Base-by-base conservation (phyloP, 37 sponge, comb jelly and placozoan genomes). In the Aphrocallistes beatrix region DNA sequence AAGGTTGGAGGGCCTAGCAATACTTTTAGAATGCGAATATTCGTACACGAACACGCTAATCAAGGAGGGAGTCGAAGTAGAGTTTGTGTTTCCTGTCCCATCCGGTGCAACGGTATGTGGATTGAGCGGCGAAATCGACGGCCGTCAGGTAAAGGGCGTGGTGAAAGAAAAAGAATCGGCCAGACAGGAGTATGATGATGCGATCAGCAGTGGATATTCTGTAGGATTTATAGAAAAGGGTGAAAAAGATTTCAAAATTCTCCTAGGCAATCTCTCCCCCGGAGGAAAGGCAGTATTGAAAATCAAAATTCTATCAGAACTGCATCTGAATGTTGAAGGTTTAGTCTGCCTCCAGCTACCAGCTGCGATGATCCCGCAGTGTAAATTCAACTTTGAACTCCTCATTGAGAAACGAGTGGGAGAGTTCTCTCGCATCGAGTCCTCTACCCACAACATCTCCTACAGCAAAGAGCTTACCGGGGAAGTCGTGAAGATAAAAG, bases 121-220 rank as follows among this genome's bases (percentile, higher is more conserved):
- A 6, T 30, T 60, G 17, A 60, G 34, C n/a, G 75, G 75, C 34
- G 75, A 60, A 28, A 60, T 60, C 34, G 75, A 60, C 34, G 75
- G 75, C 21, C 10, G 75, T 25, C 1, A 60, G 34, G 75, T 60
- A 6, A 13, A 60, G 34, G 75, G 75, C 3, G 75, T 19, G n/a
- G n/a, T 60, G 28, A 60, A 30, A 13, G 75, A 60, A 13, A 60
- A 13, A 28, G 34, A 1, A 13, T 6, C 10, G n/a, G 75, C 75
- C 6, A 60, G 34, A 30, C 28, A 60, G 6, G n/a, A 1, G 8
- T 60, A 60, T 30, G 75, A 60, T 13, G 75, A 60, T 60, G 75
- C 75, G 8, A 60, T 60, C n/a, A 60, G 75, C 34, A 60, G 75
- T 60, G 75, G 75, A 19, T 60, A 60, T 60, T 60, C 75, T 13